Evolutionary conservation across 2,113 vertebrate species (phyloP), one percentile per base, ranked within the genome.

Genomic region (Paralichthys olivaceus): DNA sequence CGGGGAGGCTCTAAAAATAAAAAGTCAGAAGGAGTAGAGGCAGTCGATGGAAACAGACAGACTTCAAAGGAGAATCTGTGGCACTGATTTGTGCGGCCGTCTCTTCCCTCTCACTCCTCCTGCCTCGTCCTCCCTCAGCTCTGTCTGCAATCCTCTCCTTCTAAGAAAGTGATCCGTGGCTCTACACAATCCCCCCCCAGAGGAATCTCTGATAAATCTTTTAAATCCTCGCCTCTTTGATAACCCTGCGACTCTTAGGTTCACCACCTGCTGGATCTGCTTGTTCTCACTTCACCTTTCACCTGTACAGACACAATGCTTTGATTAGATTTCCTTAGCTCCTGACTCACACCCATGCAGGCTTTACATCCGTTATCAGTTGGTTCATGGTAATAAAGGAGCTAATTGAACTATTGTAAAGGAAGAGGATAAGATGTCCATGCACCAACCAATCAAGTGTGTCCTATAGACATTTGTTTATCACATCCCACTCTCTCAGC

Each of bases 151-250:
- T 23, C 7, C 20, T 63, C 32, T 66, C 11, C 45, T 20, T 40
- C 47, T 62, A 6, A 51, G 66, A 53, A 65, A 56, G 15, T 58
- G 51, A 75, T 73, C 57, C 70, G 58, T 29, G 51, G 59, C 65
- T 77, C 57, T 45, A 57, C 32, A 32, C 29, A 28, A 22, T 43
- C 32, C 28, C 20, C 51, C 29, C 58, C 43, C 37, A 7, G 66
- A 75, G 65, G 45, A 80, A 65, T 28, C 28, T 60, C 14, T 23
- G 19, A 53, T 58, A 45, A 49, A 73, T 71, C 75, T 59, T 75
- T 76, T 37, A 57, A 77, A 58, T 70, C 79, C 70, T 47, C 54
- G 26, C 51, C 66, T 71, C 60, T 69, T 55, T 67, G 49, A 62
- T 83, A 69, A 72, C 56, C 61, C 71, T 13, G 43, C 53, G 66